These are phyloP conservation scores for Muschampia plurimacula DNA, from an alignment of 2,888 invertebrate genomes.

Conservation along the genomic window DNA sequence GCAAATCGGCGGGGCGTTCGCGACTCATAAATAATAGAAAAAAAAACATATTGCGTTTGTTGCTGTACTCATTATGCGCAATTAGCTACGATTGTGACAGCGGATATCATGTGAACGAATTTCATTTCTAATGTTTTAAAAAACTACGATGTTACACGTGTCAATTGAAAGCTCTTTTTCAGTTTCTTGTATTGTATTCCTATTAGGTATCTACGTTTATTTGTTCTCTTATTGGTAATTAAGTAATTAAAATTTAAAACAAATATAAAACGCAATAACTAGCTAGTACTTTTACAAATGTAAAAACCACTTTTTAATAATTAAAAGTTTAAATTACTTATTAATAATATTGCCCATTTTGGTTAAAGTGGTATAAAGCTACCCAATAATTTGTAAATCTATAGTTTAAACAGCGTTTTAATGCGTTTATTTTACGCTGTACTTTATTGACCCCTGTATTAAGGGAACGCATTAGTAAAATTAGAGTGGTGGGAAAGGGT, in stretches of 20 bases:
- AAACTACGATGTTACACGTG: slow-evolving; percentile 56
- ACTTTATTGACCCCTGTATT: slow-evolving; percentile 73
- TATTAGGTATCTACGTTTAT: neutral
- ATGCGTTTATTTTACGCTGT: slow-evolving; percentile 73
- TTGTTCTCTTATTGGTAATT: neutral
- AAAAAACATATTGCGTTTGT: slow-evolving; percentile 83
- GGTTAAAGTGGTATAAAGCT: slow-evolving; percentile 30
- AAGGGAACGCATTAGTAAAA: slow-evolving; percentile 80
- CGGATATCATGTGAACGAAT: slow-evolving; percentile 77
- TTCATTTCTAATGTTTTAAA: slow-evolving; percentile 56
- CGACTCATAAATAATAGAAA: slow-evolving; percentile 79
- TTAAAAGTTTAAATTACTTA: neutral
- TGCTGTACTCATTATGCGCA: slow-evolving; percentile 83
- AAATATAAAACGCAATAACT: no score
- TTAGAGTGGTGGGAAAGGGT: slow-evolving; percentile 85
- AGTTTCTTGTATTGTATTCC: neutral
- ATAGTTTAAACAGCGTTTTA: slow-evolving; percentile 69
- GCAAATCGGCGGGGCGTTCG: slow-evolving; percentile 69
- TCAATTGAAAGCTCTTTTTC: slow-evolving; percentile 40
- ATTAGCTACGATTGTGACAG: slow-evolving; percentile 84
- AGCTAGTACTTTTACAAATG: no score
- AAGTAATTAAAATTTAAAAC: neutral
- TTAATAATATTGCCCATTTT: neutral
- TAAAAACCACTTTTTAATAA: no score
- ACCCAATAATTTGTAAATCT: slow-evolving; percentile 69